Conservation (phyloP, 2,113 vertebrate genomes). For the Nerophis lumbriciformis region DNA sequence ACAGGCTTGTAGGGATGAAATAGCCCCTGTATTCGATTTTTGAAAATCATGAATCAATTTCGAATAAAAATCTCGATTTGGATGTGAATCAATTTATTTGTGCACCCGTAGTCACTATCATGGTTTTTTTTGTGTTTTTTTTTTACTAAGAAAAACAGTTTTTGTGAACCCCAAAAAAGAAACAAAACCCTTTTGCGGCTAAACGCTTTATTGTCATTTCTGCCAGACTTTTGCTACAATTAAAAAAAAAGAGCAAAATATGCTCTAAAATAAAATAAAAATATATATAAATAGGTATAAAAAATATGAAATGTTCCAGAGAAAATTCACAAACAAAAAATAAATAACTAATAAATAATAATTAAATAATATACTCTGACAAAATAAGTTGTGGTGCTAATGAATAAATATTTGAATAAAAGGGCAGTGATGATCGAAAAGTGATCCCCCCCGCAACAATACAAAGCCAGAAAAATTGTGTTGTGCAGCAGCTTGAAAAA, state of each 20-base stretch:
- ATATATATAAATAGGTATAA: slow-evolving; percentile 42
- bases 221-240: slow-evolving; percentile 27
- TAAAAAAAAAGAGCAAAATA: slow-evolving; percentile 1
- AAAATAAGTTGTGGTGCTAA: slow-evolving; percentile 1
- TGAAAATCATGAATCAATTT: no score
- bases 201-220: slow-evolving; percentile 56
- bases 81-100: no score
- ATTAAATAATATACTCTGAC: slow-evolving; percentile 6
- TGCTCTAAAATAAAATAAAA: slow-evolving; percentile 44
- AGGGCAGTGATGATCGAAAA: not conserved
- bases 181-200: not conserved
- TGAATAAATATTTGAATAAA: not conserved
- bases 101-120: no score
- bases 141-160: not conserved
- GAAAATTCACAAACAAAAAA: slow-evolving; percentile 60
- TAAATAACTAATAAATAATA: slow-evolving; percentile 48
- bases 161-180: not conserved
- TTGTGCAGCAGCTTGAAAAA: slow-evolving; percentile 24
- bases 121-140: no score
- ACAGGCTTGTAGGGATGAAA: no score
- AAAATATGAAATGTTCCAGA: slow-evolving; percentile 18
- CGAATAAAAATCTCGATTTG: no score
- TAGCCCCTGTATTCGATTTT: no score
- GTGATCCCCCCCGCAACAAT: not conserved
- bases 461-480: slow-evolving; percentile 24